These are phyloP conservation scores for Pelusios castaneus DNA, from an alignment of 2,113 vertebrate genomes.

Conservation along the genomic window DNA sequence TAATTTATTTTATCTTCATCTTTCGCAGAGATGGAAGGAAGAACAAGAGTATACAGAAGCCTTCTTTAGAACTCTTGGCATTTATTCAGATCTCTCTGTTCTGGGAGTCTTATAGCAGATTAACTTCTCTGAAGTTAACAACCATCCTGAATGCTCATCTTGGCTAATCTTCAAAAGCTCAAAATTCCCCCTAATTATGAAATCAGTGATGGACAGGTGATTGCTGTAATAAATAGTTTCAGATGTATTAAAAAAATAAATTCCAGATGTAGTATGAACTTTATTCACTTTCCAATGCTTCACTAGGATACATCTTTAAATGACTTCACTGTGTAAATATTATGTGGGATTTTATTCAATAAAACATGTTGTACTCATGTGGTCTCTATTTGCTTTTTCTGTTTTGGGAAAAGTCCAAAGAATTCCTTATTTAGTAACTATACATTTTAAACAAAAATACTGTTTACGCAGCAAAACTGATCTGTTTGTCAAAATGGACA, in stretches of 20 bases:
- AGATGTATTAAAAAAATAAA: conserved; percentile 43
- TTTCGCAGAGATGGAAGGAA: conserved; percentile 71
- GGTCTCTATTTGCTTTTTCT: neutral
- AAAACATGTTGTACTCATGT: conserved; percentile 49
- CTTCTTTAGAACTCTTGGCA: conserved; percentile 63
- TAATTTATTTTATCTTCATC: conserved; percentile 58
- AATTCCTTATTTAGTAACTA: neutral
- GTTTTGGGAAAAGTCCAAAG: neutral
- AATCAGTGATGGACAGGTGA: conserved; percentile 51
- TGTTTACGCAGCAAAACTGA: neutral
- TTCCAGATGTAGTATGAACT: conserved; percentile 2
- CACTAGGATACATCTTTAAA: conserved; percentile 2
- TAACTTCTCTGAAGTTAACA: conserved; percentile 59
- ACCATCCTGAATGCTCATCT: conserved; percentile 40
- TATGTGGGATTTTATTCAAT: conserved; percentile 64
- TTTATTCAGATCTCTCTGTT: conserved; percentile 30
- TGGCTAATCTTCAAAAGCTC: conserved; percentile 47
- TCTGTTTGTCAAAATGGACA: neutral
- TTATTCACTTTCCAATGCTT: neutral
- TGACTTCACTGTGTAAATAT: conserved; percentile 62
- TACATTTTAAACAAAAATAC: neutral
- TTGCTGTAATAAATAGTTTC: conserved; percentile 46
- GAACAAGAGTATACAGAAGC: conserved; percentile 52
- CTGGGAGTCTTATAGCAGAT: conserved; percentile 41
- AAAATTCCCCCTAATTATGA: conserved; percentile 49